These are phyloP conservation scores for Plectrocnemia conspersa DNA, from an alignment of 1,140 invertebrate genomes.

Conservation along the genomic window DNA sequence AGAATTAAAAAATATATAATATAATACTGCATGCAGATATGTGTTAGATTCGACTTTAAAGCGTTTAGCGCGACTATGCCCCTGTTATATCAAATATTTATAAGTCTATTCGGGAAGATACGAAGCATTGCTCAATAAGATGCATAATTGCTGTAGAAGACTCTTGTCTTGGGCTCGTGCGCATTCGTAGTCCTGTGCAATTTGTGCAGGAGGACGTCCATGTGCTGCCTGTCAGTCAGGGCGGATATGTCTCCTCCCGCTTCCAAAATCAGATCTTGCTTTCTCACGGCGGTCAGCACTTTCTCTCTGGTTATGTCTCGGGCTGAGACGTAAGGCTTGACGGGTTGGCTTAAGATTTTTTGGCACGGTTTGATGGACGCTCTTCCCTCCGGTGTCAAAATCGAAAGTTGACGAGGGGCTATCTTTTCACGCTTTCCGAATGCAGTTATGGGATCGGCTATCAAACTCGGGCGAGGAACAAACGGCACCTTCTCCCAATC, in stretches of 20 bases:
- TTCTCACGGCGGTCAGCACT: conserved; percentile 52
- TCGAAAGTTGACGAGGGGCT: conserved; percentile 42
- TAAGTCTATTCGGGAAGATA: background rate
- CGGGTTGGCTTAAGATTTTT: conserved; percentile 52
- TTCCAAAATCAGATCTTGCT: conserved; percentile 52
- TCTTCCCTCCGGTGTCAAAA: conserved; percentile 46
- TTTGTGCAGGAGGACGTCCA: conserved; percentile 57
- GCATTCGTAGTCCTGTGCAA: conserved; percentile 52
- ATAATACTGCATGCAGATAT: conserved; percentile 11
- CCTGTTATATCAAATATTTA: background rate
- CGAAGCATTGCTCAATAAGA: conserved; percentile 40
- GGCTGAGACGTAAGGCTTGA: conserved; percentile 59
- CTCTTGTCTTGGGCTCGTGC: conserved; percentile 48
- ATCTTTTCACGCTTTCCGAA: conserved; percentile 60
- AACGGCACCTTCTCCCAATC: conserved; percentile 81
- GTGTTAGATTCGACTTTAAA: conserved; percentile 4
- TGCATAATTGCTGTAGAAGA: conserved; percentile 52
- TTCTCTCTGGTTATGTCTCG: conserved; percentile 58
- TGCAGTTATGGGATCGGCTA: conserved; percentile 74
- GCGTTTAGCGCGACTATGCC: conserved; percentile 8
- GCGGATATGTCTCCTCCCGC: conserved; percentile 49
- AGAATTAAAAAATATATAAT: background rate
- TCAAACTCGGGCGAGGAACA: conserved; percentile 74
- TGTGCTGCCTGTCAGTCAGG: conserved; percentile 54
- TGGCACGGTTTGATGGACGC: conserved; percentile 56